Evolutionary conservation across 1,140 invertebrate species (phyloP).

Genomic region (Anoplolepis gracilipes): DNA sequence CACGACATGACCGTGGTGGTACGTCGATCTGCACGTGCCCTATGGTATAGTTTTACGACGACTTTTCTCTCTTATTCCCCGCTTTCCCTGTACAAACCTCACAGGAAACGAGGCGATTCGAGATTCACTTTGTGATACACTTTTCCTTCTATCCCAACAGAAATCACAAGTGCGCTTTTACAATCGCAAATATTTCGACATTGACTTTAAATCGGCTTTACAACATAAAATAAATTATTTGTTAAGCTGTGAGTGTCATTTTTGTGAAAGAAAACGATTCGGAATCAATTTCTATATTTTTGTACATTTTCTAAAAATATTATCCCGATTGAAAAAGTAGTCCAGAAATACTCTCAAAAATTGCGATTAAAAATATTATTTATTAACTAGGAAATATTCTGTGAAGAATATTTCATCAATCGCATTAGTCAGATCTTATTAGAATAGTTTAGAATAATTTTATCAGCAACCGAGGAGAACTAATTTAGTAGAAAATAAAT

Average conservation of each 20-base stretch:
- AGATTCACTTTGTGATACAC: slow-evolving; percentile 31
- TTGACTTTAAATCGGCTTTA: background rate
- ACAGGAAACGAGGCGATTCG: background rate
- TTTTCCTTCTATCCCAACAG: background rate
- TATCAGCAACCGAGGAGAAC: background rate
- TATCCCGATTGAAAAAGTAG: background rate
- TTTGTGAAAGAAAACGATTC: slow-evolving; percentile 5
- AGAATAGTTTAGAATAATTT: too few relatives aligned
- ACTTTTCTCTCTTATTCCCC: slow-evolving; percentile 33
- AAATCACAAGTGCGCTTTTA: background rate
- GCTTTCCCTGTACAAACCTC: background rate
- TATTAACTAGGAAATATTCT: background rate
- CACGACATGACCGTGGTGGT: slow-evolving; percentile 56
- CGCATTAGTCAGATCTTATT: too few relatives aligned
- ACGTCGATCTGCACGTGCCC: slow-evolving; percentile 64
- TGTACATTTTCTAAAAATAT: background rate
- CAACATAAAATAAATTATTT: slow-evolving; percentile 3
- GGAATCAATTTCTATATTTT: too few relatives aligned
- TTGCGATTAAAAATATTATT: background rate
- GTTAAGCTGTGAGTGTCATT: background rate
- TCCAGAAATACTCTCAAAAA: background rate
- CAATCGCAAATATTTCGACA: slow-evolving; percentile 3
- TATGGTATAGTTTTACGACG: slow-evolving; percentile 63
- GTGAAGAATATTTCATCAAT: background rate
- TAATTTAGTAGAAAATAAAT: background rate